A percentile compares a stretch with the other conserved stretches of the same genome.
phyloP scores from a whole-genome alignment of 2,797 vertebrate species.

The Sebastes iracundus region DNA sequence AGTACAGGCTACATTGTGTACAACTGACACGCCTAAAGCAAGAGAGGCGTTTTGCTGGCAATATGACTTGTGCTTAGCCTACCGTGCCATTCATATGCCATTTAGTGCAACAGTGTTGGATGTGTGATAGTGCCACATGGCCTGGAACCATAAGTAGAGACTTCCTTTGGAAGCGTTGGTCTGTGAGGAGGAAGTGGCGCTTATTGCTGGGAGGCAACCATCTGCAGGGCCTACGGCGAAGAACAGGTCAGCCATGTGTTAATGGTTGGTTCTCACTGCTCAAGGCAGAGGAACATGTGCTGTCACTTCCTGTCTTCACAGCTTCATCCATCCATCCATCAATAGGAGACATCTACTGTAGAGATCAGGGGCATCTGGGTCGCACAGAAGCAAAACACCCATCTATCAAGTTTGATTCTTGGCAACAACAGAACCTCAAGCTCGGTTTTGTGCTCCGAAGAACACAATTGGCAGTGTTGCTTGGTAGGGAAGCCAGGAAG shows the following conservation, averaged over 20 bases:
- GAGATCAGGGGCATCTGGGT: background rate
- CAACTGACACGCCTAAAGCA: too few species aligned
- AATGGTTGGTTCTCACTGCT: conserved; percentile 36
- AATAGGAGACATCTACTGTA: background rate
- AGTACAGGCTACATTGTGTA: too few species aligned
- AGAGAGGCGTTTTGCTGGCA: too few species aligned
- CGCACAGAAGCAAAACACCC: background rate
- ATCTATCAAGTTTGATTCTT: background rate
- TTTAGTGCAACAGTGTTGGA: too few species aligned
- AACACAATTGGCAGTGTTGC: background rate
- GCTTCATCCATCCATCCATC: conserved; percentile 18
- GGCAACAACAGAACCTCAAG: background rate
- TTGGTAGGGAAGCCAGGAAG: background rate
- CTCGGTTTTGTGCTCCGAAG: background rate
- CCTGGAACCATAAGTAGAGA: background rate
- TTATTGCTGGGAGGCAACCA: conserved; percentile 36
- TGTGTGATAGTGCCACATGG: background rate
- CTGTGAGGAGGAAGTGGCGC: conserved; percentile 7
- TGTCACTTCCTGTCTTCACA: conserved; percentile 1
- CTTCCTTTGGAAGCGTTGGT: background rate
- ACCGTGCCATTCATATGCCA: too few species aligned
- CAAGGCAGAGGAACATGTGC: conserved; percentile 11
- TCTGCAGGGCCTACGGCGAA: conserved; percentile 16
- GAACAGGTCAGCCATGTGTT: conserved; percentile 49
- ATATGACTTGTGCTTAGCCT: too few species aligned